Percentiles rank a stretch among this genome's conserved stretches.
These are phyloP conservation scores for Hylomyscus alleni DNA, from an alignment of 2,797 vertebrate genomes.

Conservation along the genomic window DNA sequence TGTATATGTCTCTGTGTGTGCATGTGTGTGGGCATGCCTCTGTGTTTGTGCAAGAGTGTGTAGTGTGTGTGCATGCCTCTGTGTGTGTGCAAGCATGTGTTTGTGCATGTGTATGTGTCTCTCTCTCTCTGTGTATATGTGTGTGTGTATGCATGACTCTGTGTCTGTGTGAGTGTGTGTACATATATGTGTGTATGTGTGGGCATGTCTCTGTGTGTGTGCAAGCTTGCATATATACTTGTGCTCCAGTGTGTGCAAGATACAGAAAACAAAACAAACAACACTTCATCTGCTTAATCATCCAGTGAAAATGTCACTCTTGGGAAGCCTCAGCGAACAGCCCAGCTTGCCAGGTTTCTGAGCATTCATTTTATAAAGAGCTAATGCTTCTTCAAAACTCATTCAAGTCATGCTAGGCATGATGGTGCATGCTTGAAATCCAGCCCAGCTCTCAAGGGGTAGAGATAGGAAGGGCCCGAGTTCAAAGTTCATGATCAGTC, in stretches of 20 bases:
- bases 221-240: not conserved
- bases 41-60: not conserved
- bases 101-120: not conserved
- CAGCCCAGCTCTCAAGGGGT: not conserved
- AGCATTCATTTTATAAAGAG: constrained; percentile 1
- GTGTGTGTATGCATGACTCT: not conserved
- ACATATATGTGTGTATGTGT: not conserved
- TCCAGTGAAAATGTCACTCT: not conserved
- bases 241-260: not conserved
- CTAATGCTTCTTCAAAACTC: not conserved
- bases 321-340: not conserved
- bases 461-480: not conserved
- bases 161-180: not conserved
- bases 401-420: not conserved
- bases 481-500: not conserved
- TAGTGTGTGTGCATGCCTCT: not conserved
- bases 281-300: constrained; percentile 33
- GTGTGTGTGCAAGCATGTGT: not conserved
- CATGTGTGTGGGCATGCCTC: not conserved
- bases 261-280: constrained; percentile 38
- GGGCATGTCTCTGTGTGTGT: not conserved
- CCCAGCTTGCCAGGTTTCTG: constrained; percentile 3
- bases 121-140: too few relatives aligned
- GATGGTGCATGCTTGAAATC: not conserved
- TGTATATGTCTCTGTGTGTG: not conserved